phyloP scores from a whole-genome alignment of 1,140 invertebrate genomes.

The Drosophila repleta region DNA sequence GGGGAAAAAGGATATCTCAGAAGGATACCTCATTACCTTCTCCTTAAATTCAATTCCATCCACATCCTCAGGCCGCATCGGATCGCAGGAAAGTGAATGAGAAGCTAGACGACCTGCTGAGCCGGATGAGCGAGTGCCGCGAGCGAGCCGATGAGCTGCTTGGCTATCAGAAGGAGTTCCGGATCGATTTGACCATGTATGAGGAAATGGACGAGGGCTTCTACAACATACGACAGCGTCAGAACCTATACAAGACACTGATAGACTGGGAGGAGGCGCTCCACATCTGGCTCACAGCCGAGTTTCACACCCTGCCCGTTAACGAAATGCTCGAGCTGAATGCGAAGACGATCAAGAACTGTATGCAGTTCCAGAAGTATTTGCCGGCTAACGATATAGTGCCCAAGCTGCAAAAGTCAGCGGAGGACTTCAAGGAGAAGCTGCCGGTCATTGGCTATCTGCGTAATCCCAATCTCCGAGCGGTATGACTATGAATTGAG shows the following conservation, averaged over 20 bases:
- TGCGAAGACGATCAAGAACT: slow-evolving; percentile 88
- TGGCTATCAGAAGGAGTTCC: slow-evolving; percentile 89
- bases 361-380: slow-evolving; percentile 90
- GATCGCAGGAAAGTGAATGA: slow-evolving; percentile 87
- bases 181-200: slow-evolving; percentile 91
- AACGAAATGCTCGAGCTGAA: slow-evolving; percentile 89
- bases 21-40: too few relatives aligned
- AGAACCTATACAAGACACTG: slow-evolving; percentile 90
- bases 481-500: slow-evolving; percentile 33
- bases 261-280: slow-evolving; percentile 87
- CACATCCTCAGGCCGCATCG: slow-evolving; percentile 77
- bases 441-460: slow-evolving; percentile 78
- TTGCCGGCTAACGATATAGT: slow-evolving; percentile 91
- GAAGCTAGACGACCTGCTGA: slow-evolving; percentile 87
- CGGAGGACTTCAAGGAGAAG: slow-evolving; percentile 90
- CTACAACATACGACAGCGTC: slow-evolving; percentile 90
- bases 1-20: too few relatives aligned
- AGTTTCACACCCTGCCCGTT: slow-evolving; percentile 89
- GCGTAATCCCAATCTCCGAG: slow-evolving; percentile 73
- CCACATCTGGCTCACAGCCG: slow-evolving; percentile 84
- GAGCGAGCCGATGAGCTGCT: slow-evolving; percentile 88
- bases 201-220: slow-evolving; percentile 91
- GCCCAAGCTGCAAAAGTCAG: slow-evolving; percentile 89
- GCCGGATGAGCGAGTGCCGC: slow-evolving; percentile 86
- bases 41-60: neutral